Evolutionary conservation across 2,888 invertebrate genomes (phyloP), one percentile per base, ranked within the genome.

Genomic region (Brenthis ino): DNA sequence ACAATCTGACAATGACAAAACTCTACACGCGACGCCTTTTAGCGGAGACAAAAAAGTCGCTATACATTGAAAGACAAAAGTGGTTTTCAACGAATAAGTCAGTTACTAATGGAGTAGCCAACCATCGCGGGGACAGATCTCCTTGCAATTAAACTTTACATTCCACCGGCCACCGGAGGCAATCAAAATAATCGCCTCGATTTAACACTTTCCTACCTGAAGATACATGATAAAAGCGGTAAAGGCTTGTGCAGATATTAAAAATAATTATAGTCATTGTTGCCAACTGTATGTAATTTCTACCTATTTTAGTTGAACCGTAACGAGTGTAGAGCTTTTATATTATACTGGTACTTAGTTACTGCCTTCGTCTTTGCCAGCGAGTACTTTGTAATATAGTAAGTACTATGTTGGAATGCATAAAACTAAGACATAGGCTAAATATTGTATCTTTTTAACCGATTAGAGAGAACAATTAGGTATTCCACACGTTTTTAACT

Each of bases 151-250:
- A 89, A 89, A 85, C 83, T 82, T 77, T 77, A 81, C 84, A 89
- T 87, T 86, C 89, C 85, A 79, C 78, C 85, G 78, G 84, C 82
- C 84, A 85, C 85, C 83, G 86, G 80, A 80, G 81, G 84, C 86
- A 85, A 82, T 85, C 82, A 80, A 81, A 78, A 83, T 91, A 91
- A 91, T 91, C 85, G 80, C 82, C 48, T 77, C 89, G 79, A 91
- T 91, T 91, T 90, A 91, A 90, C 91, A 91, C 91, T 88, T 85
- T 87, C 82, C 81, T 82, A 82, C 82, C 75, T 77, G 68, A 72
- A 82, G 85, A 87, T 86, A 87, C 82, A 81, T 75, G 85, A 87
- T 89, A 86, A 61, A 67, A 84, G 76, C 53, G 50, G 51, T 67
- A 69, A 68, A 57, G 54, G 53, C 20, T 11, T 54, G 33, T 60